Percentiles rank a stretch among this genome's conserved stretches.
These are phyloP conservation scores for Sesia apiformis DNA, from an alignment of 2,888 invertebrate genomes.

Conservation along the genomic window DNA sequence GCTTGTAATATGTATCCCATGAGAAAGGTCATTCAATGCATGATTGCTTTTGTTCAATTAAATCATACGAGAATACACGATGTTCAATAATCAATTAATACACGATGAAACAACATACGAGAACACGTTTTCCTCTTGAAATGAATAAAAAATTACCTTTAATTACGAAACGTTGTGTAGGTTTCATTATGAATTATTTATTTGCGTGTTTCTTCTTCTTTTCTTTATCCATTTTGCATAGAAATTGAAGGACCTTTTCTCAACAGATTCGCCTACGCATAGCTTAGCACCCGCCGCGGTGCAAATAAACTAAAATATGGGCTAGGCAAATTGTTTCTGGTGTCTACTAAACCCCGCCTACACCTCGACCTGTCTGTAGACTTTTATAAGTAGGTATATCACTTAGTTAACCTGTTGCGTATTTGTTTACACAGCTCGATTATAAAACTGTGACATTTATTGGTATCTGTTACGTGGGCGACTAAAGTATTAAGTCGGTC, in stretches of 20 bases:
- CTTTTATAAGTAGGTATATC: neutral
- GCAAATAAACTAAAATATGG: neutral
- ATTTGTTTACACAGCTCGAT: neutral
- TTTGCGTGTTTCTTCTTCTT: too few species aligned
- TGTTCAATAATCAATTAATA: too few species aligned
- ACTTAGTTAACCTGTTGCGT: neutral
- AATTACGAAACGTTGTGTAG: too few species aligned
- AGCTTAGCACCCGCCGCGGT: neutral
- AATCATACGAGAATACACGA: too few species aligned
- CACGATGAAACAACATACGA: too few species aligned
- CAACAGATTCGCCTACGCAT: neutral
- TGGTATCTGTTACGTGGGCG: neutral
- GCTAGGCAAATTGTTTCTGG: neutral
- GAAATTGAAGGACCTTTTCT: neutral
- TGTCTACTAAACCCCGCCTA: neutral
- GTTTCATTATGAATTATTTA: too few species aligned
- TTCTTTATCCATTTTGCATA: neutral
- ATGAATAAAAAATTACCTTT: too few species aligned
- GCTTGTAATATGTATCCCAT: too few species aligned
- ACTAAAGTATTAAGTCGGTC: too few species aligned
- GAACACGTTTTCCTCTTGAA: too few species aligned
- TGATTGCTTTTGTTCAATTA: too few species aligned
- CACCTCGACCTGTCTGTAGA: neutral
- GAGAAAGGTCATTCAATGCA: too few species aligned
- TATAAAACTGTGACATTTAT: neutral